phyloP scores from a whole-genome alignment of 2,797 vertebrate genomes.

The Hybognathus amarus region DNA sequence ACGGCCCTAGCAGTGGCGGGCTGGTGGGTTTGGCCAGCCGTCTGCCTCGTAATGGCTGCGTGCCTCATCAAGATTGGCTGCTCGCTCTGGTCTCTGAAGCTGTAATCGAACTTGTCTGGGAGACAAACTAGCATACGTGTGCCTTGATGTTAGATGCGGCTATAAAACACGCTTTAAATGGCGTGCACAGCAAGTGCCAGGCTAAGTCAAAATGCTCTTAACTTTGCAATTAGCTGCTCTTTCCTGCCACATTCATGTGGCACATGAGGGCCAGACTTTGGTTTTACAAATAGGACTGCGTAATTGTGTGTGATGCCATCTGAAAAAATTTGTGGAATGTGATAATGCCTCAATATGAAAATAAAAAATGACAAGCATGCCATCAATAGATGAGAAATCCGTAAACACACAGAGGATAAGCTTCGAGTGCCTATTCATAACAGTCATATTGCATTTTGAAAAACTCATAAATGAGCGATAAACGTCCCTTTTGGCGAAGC shows the following conservation, averaged over 20 bases:
- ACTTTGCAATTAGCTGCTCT: conserved; percentile 52
- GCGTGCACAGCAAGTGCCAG: conserved; percentile 27
- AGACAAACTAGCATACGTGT: conserved; percentile 39
- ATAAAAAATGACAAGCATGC: conserved; percentile 22
- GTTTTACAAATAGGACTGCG: neutral
- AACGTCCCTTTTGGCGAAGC: conserved; percentile 61
- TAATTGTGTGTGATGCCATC: neutral
- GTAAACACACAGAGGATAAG: conserved; percentile 40
- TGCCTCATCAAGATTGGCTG: conserved; percentile 53
- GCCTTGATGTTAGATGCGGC: conserved; percentile 54
- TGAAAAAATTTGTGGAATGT: neutral
- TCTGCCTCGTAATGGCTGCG: conserved; percentile 52
- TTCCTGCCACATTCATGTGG: conserved; percentile 34
- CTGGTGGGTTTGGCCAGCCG: conserved; percentile 49
- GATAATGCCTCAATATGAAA: neutral
- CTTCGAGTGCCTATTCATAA: conserved; percentile 61
- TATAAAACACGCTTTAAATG: conserved; percentile 55
- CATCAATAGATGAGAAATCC: conserved; percentile 40
- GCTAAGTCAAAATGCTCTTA: conserved; percentile 48
- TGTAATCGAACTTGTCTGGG: conserved; percentile 48
- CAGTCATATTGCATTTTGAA: conserved; percentile 53
- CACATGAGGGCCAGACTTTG: conserved; percentile 33
- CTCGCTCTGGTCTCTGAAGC: conserved; percentile 31
- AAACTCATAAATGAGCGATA: conserved; percentile 60
- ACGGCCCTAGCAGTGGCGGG: conserved; percentile 32